Evolutionary conservation across 2,113 vertebrate species (phyloP), one percentile per base, ranked within the genome.

Genomic region (Strigops habroptila): DNA sequence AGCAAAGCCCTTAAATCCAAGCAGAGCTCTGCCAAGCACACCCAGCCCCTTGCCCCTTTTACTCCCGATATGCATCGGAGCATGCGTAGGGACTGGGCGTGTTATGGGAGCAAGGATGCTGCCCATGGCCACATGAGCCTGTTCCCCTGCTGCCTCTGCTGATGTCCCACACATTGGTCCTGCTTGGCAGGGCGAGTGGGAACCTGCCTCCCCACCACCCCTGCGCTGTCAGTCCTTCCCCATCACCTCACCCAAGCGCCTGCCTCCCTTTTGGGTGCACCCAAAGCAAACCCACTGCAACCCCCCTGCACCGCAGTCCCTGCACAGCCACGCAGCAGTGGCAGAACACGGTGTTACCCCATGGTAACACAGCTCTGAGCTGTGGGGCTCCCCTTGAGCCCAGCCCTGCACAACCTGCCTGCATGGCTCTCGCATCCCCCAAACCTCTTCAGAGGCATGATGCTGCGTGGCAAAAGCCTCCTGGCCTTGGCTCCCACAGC

Each of bases 371-470:
- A 18, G 24, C 18, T 33, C 28, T 12, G 44, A 46, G 9, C n/a
- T 5, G 28, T 1, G 31, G 55, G 67, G 80, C 14, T 62, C 14
- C 46, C 59, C 82, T 17, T 2, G 14, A 25, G 14, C 59, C 55
- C 41, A 53, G 75, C 35, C 44, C 14, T 22, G 12, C 37, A 16
- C 27, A 27, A 25, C 44, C 39, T 7, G 2, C n/a, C 53, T 3
- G 0, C 0, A 0, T 1, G 3, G 39, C 70, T 44, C 39, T 18
- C 3, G 1, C 41, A 22, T 9, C n/a, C 51, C n/a, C n/a, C 55
- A 27, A 7, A 48, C 30, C n/a, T 63, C 41, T 37, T 12, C 14
- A 3, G 33, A 46, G n/a, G 22, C 43, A 8, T 1, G 18, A 10
- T 1, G 57, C 57, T 59, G 57, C 22, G 15, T 16, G 57, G 57